These are phyloP conservation scores for Merops nubicus DNA, from an alignment of 2,113 vertebrate species.

Conservation along the genomic window DNA sequence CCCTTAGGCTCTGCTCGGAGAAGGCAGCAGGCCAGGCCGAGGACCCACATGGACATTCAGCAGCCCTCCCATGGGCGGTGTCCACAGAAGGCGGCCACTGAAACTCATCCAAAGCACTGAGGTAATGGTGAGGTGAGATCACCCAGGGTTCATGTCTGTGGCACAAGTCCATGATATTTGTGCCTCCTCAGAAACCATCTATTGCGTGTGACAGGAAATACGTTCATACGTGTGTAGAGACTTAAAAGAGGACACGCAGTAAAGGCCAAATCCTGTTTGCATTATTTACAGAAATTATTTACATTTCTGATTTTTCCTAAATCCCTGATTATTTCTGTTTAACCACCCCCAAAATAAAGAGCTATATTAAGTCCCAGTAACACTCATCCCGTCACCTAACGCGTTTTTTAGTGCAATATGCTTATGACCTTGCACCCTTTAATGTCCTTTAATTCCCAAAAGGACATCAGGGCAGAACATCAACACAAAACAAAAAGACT, in stretches of 20 bases:
- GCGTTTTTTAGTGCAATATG: background rate
- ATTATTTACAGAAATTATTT: background rate
- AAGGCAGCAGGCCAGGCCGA: background rate
- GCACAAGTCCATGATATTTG: background rate
- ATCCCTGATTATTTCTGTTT: background rate
- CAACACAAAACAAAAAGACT: background rate
- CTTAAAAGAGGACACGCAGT: background rate
- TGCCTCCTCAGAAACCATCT: background rate
- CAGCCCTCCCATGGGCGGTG: background rate
- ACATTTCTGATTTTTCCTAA: background rate
- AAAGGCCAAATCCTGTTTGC: background rate
- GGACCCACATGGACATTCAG: rapidly evolving
- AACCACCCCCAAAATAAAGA: background rate
- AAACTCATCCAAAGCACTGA: background rate
- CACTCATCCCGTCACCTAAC: background rate
- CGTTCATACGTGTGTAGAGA: background rate
- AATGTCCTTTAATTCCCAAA: background rate
- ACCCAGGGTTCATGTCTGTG: background rate
- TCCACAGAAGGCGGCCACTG: background rate
- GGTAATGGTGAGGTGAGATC: background rate
- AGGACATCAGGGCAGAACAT: background rate
- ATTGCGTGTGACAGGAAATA: background rate
- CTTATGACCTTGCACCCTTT: background rate
- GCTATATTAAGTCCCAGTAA: background rate
- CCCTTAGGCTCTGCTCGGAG: background rate